A percentile compares a stretch with the other conserved stretches of the same genome.
These are phyloP conservation scores for Brachionus paranguensis DNA, from an alignment of 1,140 invertebrate species.

Conservation along the genomic window DNA sequence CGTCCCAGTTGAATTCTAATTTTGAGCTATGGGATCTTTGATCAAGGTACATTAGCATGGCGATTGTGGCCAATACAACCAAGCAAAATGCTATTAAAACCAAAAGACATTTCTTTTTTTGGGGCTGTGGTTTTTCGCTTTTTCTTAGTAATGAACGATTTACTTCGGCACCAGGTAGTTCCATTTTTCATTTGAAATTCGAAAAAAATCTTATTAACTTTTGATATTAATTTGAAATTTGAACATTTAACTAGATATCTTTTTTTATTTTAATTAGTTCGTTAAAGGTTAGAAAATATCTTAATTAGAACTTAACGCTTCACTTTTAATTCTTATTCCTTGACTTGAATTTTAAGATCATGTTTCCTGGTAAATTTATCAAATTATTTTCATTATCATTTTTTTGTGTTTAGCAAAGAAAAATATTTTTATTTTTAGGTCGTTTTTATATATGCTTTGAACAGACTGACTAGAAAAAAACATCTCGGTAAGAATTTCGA, in stretches of 20 bases:
- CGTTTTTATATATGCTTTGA: background rate
- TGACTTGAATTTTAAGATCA: background rate
- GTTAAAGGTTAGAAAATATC: background rate
- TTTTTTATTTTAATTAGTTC: background rate
- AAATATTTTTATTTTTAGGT: background rate
- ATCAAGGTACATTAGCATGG: background rate
- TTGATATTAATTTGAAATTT: background rate
- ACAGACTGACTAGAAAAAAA: background rate
- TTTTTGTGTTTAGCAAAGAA: background rate
- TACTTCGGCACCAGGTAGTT: background rate
- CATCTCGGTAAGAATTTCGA: background rate
- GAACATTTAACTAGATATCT: background rate
- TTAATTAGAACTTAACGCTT: constrained; percentile 13
- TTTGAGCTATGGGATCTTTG: background rate
- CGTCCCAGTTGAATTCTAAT: background rate
- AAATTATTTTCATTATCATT: background rate
- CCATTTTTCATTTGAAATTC: background rate
- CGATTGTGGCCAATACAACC: background rate
- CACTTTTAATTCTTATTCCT: background rate
- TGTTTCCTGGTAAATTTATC: background rate
- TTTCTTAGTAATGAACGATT: constrained; percentile 12
- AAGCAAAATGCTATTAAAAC: background rate
- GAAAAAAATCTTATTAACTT: background rate
- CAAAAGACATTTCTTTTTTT: background rate
- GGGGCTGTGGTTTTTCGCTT: background rate